Base-by-base conservation (phyloP, 2,113 vertebrate genomes). In the Vulpes vulpes region DNA sequence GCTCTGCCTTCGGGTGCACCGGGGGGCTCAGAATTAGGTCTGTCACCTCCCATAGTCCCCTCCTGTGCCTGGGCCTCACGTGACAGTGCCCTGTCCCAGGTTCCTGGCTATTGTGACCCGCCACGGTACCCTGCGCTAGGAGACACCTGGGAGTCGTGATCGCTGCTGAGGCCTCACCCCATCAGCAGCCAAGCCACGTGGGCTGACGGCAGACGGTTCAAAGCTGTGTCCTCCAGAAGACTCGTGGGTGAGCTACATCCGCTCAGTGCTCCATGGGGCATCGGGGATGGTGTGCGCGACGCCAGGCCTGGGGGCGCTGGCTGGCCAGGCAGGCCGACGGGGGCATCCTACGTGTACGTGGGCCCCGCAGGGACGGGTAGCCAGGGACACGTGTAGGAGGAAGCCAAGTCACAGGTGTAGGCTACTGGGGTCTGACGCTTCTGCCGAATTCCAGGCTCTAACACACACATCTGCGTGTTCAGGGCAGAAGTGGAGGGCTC, bases 331-430 rank as follows among this genome's bases (percentile, higher is more conserved):
- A 49, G 38, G 7, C 73, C 15, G 73, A 49, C 6, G 0, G 23
- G 73, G 8, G 38, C 23, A 0, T 49, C 25, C 6, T 38, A 35
- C 20, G 12, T 35, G 38, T 38, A 11, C 2, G 0, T 3, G 10
- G 69, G 69, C 35, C 35, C 11, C 3, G 7, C 38, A 27, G 38
- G 38, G 11, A 43, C 23, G 23, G 22, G 23, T 49, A 76, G 38
- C 73, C 38, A 76, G 73, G 73, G 23, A 27, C 73, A 15, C 0
- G 12, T 49, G 23, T 76, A 15, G 25, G 12, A 15, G 23, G 7
- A 76, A 76, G 38, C 38, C 38, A 76, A 15, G 49, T 49, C 23
- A 49, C 38, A 27, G 73, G 23, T 25, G 23, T 23, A 0, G 22
- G 20, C 71, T 74, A 14, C 25, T 43, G 71, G 22, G 20, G 38